These are phyloP conservation scores for Semaprochilodus insignis DNA, from an alignment of 2,797 vertebrate genomes.

Conservation along the genomic window DNA sequence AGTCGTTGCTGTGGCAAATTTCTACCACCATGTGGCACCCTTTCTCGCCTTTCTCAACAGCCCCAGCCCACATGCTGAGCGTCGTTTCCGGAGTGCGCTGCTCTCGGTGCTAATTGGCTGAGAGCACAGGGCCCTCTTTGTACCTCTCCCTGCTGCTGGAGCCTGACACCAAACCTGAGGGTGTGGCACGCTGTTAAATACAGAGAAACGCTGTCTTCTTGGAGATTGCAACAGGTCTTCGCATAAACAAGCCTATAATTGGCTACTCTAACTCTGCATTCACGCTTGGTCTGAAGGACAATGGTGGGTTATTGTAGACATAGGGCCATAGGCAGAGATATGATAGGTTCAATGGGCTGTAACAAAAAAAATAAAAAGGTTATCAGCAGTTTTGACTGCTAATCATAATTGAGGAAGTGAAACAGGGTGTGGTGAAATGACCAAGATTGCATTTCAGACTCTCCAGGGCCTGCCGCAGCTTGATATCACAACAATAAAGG, in stretches of 20 bases:
- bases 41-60: constrained; percentile 8
- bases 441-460: constrained; percentile 30
- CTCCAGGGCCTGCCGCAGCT: constrained; percentile 1
- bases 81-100: constrained; percentile 18
- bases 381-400: constrained; percentile 1
- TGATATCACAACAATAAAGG: constrained; percentile 15
- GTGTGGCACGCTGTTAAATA: constrained; percentile 40
- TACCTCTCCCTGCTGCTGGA: constrained; percentile 29
- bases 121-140: constrained; percentile 49
- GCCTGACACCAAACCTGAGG: constrained; percentile 30
- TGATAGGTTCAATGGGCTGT: not conserved
- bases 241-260: constrained; percentile 10
- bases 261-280: not conserved
- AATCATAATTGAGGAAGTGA: constrained; percentile 70
- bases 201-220: constrained; percentile 33
- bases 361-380: not conserved
- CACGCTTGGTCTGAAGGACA: not conserved
- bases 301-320: not conserved
- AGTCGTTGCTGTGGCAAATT: constrained; percentile 39
- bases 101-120: constrained; percentile 48
- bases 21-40: constrained; percentile 63
- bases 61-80: constrained; percentile 21
- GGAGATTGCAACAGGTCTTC: constrained; percentile 2
- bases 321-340: not conserved
- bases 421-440: constrained; percentile 44